These are phyloP conservation scores for Petrocephalus sullivani DNA, from an alignment of 2,797 vertebrate species.

Conservation along the genomic window DNA sequence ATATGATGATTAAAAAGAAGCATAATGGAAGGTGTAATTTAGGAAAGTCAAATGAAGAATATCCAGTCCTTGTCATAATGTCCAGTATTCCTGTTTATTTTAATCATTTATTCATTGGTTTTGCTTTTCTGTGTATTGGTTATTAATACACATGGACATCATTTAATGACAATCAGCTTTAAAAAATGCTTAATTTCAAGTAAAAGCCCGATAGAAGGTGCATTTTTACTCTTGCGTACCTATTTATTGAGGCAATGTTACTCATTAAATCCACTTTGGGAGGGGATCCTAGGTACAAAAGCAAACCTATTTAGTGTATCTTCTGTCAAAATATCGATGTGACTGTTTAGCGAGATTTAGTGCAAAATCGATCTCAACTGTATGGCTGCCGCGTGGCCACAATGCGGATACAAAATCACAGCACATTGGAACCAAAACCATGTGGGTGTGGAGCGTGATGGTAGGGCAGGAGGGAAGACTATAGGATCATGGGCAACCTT, in stretches of 20 bases:
- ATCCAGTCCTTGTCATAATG: slow-evolving; percentile 10
- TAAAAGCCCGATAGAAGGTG: neutral
- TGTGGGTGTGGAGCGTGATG: neutral
- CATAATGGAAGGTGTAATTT: neutral
- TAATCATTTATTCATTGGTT: neutral
- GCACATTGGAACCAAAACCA: neutral
- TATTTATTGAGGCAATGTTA: neutral
- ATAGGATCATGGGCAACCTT: neutral
- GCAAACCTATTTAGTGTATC: neutral
- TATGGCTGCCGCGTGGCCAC: neutral
- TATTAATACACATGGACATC: too few species aligned
- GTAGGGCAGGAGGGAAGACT: too few species aligned
- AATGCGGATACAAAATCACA: neutral
- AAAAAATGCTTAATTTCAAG: neutral
- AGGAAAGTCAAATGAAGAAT: neutral
- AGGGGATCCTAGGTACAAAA: neutral
- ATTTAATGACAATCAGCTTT: neutral
- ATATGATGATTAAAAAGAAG: neutral
- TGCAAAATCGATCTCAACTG: neutral
- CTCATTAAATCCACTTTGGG: neutral
- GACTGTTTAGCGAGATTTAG: neutral
- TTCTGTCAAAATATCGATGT: neutral
- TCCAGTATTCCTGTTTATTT: neutral
- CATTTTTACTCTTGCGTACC: neutral
- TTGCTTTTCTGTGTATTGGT: too few species aligned